Conservation (phyloP, 2,113 vertebrate genomes). For the Sciurus niger region DNA sequence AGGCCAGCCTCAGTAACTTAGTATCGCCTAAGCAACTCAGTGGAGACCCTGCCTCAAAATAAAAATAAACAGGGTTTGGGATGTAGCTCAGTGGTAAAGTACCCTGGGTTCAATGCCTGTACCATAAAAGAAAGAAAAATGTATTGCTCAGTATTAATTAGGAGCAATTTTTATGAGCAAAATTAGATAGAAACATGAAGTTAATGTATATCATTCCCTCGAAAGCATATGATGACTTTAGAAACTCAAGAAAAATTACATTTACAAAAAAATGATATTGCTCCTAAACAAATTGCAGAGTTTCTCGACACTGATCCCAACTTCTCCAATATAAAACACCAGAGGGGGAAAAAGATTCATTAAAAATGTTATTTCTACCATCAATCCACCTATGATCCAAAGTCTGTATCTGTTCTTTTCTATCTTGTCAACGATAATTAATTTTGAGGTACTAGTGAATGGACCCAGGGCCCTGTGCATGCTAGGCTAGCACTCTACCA, state of each 20-base stretch:
- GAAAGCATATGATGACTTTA: constrained; percentile 13
- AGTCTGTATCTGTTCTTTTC: neutral
- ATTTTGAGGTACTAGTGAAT: too few relatives aligned
- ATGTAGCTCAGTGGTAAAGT: too few relatives aligned
- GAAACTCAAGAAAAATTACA: constrained; percentile 36
- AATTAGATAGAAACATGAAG: constrained; percentile 36
- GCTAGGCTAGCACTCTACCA: too few relatives aligned
- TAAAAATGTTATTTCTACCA: constrained; percentile 37
- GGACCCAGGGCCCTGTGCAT: too few relatives aligned
- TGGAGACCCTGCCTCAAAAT: too few relatives aligned
- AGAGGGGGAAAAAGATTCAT: neutral
- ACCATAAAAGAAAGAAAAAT: too few relatives aligned
- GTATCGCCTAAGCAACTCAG: too few relatives aligned
- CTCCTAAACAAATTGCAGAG: neutral
- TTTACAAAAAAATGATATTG: neutral
- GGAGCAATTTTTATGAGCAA: constrained; percentile 47
- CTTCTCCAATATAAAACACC: neutral
- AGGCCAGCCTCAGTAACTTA: too few relatives aligned
- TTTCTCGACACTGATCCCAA: neutral
- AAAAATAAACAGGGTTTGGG: too few relatives aligned
- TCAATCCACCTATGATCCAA: neutral
- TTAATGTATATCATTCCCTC: neutral
- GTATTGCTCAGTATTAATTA: neutral
- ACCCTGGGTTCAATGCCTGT: too few relatives aligned
- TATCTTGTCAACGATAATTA: neutral